These are phyloP conservation scores for Diplodus puntazzo DNA, from an alignment of 2,797 vertebrate genomes.

Conservation along the genomic window DNA sequence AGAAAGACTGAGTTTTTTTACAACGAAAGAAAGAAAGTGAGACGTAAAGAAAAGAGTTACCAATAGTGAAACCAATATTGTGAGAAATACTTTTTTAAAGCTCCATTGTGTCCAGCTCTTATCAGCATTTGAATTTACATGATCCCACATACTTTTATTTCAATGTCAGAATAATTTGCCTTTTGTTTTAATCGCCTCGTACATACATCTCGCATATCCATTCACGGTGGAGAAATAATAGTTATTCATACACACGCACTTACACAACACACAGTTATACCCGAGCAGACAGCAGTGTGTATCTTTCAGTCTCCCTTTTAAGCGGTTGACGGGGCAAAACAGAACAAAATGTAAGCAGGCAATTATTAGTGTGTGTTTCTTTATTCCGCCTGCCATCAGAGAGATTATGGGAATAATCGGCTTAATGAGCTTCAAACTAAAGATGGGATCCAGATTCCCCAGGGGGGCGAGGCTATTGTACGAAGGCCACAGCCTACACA, in stretches of 20 bases:
- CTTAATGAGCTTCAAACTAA: slow-evolving; percentile 79
- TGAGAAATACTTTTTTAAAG: slow-evolving; percentile 1
- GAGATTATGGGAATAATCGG: slow-evolving; percentile 78
- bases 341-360: slow-evolving; percentile 68
- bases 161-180: not conserved
- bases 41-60: not conserved
- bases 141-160: not conserved
- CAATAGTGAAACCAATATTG: not conserved
- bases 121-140: not conserved
- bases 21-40: not conserved
- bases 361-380: slow-evolving; percentile 69
- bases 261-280: not conserved
- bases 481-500: slow-evolving; percentile 65
- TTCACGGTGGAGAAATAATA: slow-evolving; percentile 9
- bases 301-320: slow-evolving; percentile 31
- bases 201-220: slow-evolving; percentile 4
- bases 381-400: slow-evolving; percentile 70
- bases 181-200: not conserved
- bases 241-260: slow-evolving; percentile 9
- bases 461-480: slow-evolving; percentile 60
- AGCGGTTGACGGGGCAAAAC: slow-evolving; percentile 49
- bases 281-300: slow-evolving; percentile 6
- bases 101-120: not conserved
- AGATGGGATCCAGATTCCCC: slow-evolving; percentile 74
- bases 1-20: too few relatives aligned